Evolutionary conservation across 2,113 vertebrate genomes (phyloP).

Genomic region (Potamarius usumacintae): DNA sequence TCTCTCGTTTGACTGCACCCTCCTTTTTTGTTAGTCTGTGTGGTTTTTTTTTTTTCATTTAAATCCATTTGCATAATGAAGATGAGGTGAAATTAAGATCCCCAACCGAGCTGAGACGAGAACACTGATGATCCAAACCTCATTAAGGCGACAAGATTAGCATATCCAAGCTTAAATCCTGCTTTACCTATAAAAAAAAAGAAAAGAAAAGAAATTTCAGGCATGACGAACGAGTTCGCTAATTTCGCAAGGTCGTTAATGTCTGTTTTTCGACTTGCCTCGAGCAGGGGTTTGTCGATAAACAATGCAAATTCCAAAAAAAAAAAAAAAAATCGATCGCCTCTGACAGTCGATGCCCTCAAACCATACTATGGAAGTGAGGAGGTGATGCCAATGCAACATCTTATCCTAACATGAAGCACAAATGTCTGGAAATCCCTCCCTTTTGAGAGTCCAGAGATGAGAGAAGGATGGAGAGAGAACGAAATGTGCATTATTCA

Average conservation of each 20-base stretch:
- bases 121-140: constrained; percentile 81
- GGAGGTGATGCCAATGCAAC: constrained; percentile 28
- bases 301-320: constrained; percentile 70
- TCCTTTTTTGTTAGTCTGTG: constrained; percentile 46
- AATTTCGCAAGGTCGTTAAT: constrained; percentile 45
- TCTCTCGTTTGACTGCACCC: constrained; percentile 30
- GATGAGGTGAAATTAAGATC: constrained; percentile 79
- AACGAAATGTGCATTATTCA: constrained; percentile 49
- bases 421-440: constrained; percentile 51
- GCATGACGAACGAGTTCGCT: constrained; percentile 44
- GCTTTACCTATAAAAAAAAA: constrained; percentile 59
- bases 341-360: constrained; percentile 3
- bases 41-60: constrained; percentile 65
- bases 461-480: constrained; percentile 37
- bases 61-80: constrained; percentile 84
- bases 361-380: constrained; percentile 29
- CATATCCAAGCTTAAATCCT: constrained; percentile 68
- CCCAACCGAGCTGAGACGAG: constrained; percentile 56
- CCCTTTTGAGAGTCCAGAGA: constrained; percentile 42
- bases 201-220: constrained; percentile 67
- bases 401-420: constrained; percentile 26
- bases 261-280: constrained; percentile 26
- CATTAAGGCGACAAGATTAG: constrained; percentile 80
- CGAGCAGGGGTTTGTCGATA: not conserved
- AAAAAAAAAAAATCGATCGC: constrained; percentile 1